Percentiles rank a stretch among this genome's conserved stretches.
Conservation (phyloP, 2,888 invertebrate genomes). For the Chaetogeoica ovagalla region DNA sequence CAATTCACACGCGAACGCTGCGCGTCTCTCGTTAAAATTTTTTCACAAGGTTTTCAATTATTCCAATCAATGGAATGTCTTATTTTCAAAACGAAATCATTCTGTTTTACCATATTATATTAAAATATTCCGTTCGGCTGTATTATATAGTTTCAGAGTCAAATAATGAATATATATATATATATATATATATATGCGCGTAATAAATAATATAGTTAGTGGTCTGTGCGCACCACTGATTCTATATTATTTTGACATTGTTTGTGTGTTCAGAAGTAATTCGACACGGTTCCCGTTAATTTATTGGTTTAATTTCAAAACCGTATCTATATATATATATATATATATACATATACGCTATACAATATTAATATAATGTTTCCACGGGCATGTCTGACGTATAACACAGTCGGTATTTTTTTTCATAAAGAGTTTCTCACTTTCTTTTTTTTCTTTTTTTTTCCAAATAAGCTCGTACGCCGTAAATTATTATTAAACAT, state of each 20-base stretch:
- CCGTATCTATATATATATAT: too few species aligned
- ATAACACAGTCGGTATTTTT: conserved; percentile 17
- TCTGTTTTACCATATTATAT: conserved; percentile 4
- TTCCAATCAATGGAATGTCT: background rate
- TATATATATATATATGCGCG: background rate
- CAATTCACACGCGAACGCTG: background rate
- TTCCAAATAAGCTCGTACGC: background rate
- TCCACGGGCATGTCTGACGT: conserved; percentile 16
- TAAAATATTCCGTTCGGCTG: conserved; percentile 7
- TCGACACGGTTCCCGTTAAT: conserved; percentile 28
- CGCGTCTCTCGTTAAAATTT: background rate
- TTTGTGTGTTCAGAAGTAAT: conserved; percentile 22
- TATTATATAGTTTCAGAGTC: conserved; percentile 3
- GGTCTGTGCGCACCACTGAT: background rate
- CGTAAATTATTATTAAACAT: too few species aligned
- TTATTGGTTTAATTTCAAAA: conserved; percentile 15
- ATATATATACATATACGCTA: background rate
- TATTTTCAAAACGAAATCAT: conserved; percentile 20
- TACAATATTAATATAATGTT: conserved; percentile 10
- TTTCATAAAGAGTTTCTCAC: background rate
- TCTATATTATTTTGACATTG: background rate
- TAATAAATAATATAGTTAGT: too few species aligned
- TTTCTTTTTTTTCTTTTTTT: too few species aligned
- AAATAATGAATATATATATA: conserved; percentile 30
- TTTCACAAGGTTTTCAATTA: too few species aligned